phyloP scores from a whole-genome alignment of 2,797 vertebrate species.

The Esox masquinongy region DNA sequence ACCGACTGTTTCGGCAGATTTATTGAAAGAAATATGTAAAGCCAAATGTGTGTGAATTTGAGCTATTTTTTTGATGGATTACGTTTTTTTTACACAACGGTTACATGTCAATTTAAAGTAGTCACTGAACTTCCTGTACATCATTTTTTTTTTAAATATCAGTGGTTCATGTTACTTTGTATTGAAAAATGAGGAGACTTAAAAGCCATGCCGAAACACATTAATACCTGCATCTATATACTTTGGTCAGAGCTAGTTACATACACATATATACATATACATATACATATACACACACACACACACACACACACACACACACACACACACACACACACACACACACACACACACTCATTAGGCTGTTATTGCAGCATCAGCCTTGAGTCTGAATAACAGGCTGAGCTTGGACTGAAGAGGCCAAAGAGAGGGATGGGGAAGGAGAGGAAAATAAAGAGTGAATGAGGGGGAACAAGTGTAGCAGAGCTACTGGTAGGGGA shows the following conservation, averaged over 20 bases:
- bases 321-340: neutral
- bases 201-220: slow-evolving; percentile 33
- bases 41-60: neutral
- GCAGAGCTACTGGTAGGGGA: neutral
- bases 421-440: slow-evolving; percentile 14
- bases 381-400: slow-evolving; percentile 62
- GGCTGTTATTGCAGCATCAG: slow-evolving; percentile 64
- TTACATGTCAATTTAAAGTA: neutral
- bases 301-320: neutral
- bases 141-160: neutral
- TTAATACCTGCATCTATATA: slow-evolving; percentile 16
- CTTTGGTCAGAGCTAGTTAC: slow-evolving; percentile 12
- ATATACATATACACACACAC: neutral
- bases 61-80: neutral
- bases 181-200: neutral
- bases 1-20: neutral
- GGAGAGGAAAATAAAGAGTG: neutral
- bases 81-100: neutral
- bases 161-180: neutral
- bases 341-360: slow-evolving; percentile 48
- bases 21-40: neutral
- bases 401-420: slow-evolving; percentile 38
- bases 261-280: slow-evolving; percentile 11
- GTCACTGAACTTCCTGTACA: neutral
- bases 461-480: neutral